Base-by-base conservation (phyloP, 2,888 invertebrate genomes). In the Erebia epiphron region DNA sequence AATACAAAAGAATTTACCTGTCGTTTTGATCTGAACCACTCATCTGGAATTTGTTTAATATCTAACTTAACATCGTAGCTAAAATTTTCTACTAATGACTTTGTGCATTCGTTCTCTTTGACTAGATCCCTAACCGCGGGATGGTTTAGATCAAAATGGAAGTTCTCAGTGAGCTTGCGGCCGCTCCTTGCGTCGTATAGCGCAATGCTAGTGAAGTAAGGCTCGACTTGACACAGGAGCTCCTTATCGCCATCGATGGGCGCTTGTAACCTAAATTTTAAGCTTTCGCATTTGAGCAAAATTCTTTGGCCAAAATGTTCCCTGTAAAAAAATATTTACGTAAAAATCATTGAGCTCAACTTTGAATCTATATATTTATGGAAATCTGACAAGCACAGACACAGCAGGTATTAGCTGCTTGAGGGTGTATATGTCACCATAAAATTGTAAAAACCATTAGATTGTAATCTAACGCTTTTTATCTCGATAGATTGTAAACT, bases 101-200 rank as follows among this genome's bases (percentile, higher is more conserved):
- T 91, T 69, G 90, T 91, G 84, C 92, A 91, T 79, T 93, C 88
- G 3, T 78, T 86, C 73, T 88, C 89, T 77, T 84, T 92, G 94
- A 91, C 91, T 92, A 89, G 94, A 85, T 93, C 94, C 85, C 76
- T 89, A n/a, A 97, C 96, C 74, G 95, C 94, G 11, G 95, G 94
- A 82, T 96, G 95, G 90, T 98, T 98, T 16, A 98, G 93, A 86
- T 98, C 97, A 82, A 98, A 97, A 87, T 98, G 96, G 91, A 98
- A 98, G 89, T 98, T 98, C 87, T 99, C 99, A 1, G 98, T 97
- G 75, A 99, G 93, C 90, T 99, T 99, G 82, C 96, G 95, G 52
- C 97, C 97, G 77, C 96, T 96, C 82, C 96, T 96, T 8, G 97
- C 97, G 93, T 99, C 99, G 88, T 97, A 99, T 57, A 99, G 90